A percentile compares a stretch with the other conserved stretches of the same genome.
These are phyloP conservation scores for Larimichthys crocea DNA, from an alignment of 2,113 vertebrate genomes.

Conservation along the genomic window DNA sequence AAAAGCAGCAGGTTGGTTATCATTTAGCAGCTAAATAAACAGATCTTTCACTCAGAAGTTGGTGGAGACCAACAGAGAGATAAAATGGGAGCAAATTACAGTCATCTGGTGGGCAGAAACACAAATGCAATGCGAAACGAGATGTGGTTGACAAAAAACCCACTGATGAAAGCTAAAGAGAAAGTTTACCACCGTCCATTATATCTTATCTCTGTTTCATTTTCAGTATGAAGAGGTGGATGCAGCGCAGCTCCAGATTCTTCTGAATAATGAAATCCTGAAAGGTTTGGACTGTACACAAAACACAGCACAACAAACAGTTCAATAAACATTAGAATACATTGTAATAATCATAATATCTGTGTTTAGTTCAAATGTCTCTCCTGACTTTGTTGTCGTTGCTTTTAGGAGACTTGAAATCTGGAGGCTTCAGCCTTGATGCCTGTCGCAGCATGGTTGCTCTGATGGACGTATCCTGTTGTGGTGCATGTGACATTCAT, in stretches of 20 bases:
- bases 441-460: slow-evolving; percentile 83
- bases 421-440: slow-evolving; percentile 80
- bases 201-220: neutral
- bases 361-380: neutral
- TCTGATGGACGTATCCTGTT: slow-evolving; percentile 84
- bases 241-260: slow-evolving; percentile 76
- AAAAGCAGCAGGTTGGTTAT: no score
- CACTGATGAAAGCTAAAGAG: neutral
- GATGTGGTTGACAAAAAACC: neutral
- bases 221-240: slow-evolving; percentile 78
- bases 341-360: neutral
- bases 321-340: neutral
- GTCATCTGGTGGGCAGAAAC: no score
- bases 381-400: neutral
- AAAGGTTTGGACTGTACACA: slow-evolving; percentile 45
- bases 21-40: no score
- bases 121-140: no score
- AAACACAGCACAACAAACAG: no score
- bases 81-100: no score
- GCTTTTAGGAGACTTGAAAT: slow-evolving; percentile 62
- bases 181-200: neutral
- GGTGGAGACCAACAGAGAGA: no score
- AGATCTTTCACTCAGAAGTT: no score
- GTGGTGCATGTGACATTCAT: neutral
- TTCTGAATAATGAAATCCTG: slow-evolving; percentile 75